Evolutionary conservation across 2,113 vertebrate species (phyloP).

Genomic region (Nannobrachium achirus): DNA sequence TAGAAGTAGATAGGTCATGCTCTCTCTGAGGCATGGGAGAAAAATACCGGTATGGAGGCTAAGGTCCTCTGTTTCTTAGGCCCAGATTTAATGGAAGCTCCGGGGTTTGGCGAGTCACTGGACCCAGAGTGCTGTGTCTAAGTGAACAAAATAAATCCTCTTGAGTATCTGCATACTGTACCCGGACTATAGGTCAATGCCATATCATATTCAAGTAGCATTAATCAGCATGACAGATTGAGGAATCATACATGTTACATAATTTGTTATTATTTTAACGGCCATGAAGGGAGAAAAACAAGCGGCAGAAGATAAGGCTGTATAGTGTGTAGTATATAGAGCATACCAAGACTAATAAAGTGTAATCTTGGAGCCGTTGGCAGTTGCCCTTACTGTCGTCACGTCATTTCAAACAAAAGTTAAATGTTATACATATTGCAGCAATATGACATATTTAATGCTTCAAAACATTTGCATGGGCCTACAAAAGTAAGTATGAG

Average conservation of each 20-base stretch:
- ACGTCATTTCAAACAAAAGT: slow-evolving; percentile 3
- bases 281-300: slow-evolving; percentile 7
- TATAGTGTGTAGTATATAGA: slow-evolving; percentile 35
- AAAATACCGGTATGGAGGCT: slow-evolving; percentile 81
- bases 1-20: slow-evolving; percentile 44
- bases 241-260: slow-evolving; percentile 6
- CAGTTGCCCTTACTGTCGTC: background rate
- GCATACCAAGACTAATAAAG: slow-evolving; percentile 15
- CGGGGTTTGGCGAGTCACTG: slow-evolving; percentile 72
- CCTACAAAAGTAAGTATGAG: slow-evolving; percentile 61
- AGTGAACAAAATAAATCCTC: slow-evolving; percentile 32
- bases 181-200: slow-evolving; percentile 12
- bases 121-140: slow-evolving; percentile 78
- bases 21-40: slow-evolving; percentile 56
- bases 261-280: background rate
- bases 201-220: background rate
- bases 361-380: background rate
- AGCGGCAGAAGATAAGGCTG: slow-evolving; percentile 50
- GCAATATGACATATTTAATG: slow-evolving; percentile 5
- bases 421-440: background rate
- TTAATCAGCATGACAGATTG: slow-evolving; percentile 10
- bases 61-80: slow-evolving; percentile 74
- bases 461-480: slow-evolving; percentile 5
- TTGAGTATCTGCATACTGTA: slow-evolving; percentile 15
- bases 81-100: slow-evolving; percentile 77